Percentiles rank a stretch among this genome's conserved stretches.
These are phyloP conservation scores for Brachionus paranguensis DNA, from an alignment of 1,140 invertebrate species.

Conservation along the genomic window DNA sequence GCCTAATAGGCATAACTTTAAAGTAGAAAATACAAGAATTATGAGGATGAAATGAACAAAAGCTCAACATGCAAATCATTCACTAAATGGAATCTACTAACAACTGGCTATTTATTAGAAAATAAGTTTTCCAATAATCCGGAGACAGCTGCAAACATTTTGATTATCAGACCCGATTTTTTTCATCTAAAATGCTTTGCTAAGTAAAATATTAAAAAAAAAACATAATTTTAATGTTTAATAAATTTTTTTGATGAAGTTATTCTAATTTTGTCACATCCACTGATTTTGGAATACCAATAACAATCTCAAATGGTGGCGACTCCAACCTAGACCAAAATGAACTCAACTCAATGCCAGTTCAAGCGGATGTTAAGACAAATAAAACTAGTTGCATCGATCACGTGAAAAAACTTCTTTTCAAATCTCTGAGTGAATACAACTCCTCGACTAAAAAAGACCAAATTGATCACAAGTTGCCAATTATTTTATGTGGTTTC, in stretches of 20 bases:
- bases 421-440: background rate
- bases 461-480: background rate
- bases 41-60: conserved; percentile 30
- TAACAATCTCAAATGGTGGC: background rate
- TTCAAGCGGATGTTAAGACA: background rate
- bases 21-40: background rate
- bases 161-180: conserved; percentile 18
- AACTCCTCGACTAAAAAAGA: background rate
- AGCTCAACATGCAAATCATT: background rate
- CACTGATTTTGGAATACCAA: conserved; percentile 24
- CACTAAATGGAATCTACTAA: background rate
- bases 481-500: conserved; percentile 31
- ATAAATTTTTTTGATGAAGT: background rate
- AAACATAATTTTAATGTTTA: background rate
- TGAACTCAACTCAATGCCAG: background rate
- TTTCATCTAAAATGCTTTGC: conserved; percentile 34
- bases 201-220: background rate
- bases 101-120: background rate
- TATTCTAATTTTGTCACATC: conserved; percentile 38
- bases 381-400: background rate
- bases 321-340: background rate
- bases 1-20: background rate
- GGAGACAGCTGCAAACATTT: background rate
- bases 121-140: background rate
- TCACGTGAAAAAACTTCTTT: background rate